A percentile compares a stretch with the other conserved stretches of the same genome.
phyloP scores from a whole-genome alignment of 2,888 invertebrate genomes.

The Microctonus hyperodae region DNA sequence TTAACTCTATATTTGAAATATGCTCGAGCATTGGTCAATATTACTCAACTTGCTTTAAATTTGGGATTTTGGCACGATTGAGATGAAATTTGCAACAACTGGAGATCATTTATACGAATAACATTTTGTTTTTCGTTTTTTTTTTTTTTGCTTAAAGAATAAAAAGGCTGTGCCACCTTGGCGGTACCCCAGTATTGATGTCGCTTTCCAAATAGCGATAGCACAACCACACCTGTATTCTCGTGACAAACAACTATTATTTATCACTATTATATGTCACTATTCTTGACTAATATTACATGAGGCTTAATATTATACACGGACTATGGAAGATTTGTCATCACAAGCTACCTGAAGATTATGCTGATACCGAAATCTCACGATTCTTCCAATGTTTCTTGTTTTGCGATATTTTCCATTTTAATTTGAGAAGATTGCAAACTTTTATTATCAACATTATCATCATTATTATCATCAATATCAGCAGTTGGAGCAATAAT shows the following conservation, averaged over 20 bases:
- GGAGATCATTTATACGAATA: slow-evolving; percentile 60
- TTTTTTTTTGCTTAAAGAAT: not conserved
- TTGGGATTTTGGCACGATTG: not conserved
- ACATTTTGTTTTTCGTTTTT: slow-evolving; percentile 46
- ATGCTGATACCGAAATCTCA: not conserved
- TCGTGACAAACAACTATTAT: not conserved
- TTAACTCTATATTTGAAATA: not conserved
- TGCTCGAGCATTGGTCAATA: slow-evolving; percentile 1
- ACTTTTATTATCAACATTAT: not conserved
- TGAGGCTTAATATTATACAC: slow-evolving; percentile 6
- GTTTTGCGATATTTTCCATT: no score
- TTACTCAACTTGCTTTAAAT: not conserved
- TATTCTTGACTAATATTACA: not conserved
- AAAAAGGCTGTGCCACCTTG: not conserved
- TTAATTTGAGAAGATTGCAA: no score
- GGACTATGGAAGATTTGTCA: slow-evolving; percentile 26
- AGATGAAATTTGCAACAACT: slow-evolving; percentile 35
- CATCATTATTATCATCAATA: not conserved
- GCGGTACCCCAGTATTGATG: not conserved
- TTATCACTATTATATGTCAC: not conserved
- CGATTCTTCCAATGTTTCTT: not conserved
- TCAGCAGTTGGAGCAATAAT: slow-evolving; percentile 12
- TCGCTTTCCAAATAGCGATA: not conserved
- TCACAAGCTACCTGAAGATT: not conserved
- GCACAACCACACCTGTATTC: not conserved